Percentiles rank a stretch among this genome's conserved stretches.
Conservation (phyloP, 2,888 invertebrate species). For the Drosophila meridiana region DNA sequence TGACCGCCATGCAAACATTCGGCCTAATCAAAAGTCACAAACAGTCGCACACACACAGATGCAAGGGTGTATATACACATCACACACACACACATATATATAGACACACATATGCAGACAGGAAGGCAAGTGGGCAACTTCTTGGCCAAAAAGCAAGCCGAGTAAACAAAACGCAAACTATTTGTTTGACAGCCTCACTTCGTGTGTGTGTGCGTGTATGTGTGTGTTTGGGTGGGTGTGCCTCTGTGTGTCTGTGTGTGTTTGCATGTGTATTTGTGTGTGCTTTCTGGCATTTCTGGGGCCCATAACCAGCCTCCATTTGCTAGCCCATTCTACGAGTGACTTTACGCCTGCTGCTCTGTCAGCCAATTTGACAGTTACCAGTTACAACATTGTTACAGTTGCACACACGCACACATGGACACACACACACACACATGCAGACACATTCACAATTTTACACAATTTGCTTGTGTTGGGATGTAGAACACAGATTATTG, state of each 20-base stretch:
- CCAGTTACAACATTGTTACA: conserved; percentile 70
- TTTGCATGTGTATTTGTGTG: conserved; percentile 6
- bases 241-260: neutral
- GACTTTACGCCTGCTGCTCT: conserved; percentile 38
- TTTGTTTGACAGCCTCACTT: conserved; percentile 59
- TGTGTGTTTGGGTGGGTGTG: neutral
- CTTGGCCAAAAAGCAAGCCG: conserved; percentile 66
- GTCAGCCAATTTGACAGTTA: conserved; percentile 76
- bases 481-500: conserved; percentile 52
- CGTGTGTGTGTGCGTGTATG: neutral
- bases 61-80: neutral
- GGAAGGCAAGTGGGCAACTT: conserved; percentile 43
- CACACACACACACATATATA: conserved; percentile 12
- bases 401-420: conserved; percentile 10
- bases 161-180: conserved; percentile 76
- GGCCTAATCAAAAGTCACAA: conserved; percentile 78
- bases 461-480: conserved; percentile 33
- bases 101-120: conserved; percentile 5
- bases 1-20: conserved; percentile 73
- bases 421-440: conserved; percentile 7
- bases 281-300: conserved; percentile 17
- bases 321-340: conserved; percentile 12
- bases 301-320: conserved; percentile 37
- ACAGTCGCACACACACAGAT: conserved; percentile 38
- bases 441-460: conserved; percentile 17